Base-by-base conservation (phyloP, 1,140 invertebrate genomes). In the Mya arenaria region DNA sequence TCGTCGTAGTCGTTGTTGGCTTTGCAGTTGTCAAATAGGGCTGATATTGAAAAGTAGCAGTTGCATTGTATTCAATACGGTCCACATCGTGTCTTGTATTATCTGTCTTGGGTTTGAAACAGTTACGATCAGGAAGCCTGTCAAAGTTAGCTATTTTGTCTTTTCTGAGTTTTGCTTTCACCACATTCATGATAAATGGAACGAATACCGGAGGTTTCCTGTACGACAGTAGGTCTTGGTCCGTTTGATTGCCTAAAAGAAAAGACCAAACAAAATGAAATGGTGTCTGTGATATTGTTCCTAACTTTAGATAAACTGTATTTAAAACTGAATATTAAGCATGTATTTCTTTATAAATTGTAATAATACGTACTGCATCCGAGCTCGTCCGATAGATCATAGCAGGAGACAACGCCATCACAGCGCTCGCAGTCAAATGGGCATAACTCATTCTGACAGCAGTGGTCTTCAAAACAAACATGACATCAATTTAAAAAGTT, bases 341-440 rank as follows among this genome's bases (percentile, higher is more conserved):
- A n/a, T n/a, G n/a, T n/a, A n/a, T n/a, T n/a, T n/a, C n/a, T n/a
- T n/a, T n/a, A n/a, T n/a, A n/a, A n/a, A n/a, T n/a, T n/a, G n/a
- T n/a, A n/a, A n/a, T n/a, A n/a, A n/a, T n/a, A n/a, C 73, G 4
- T 48, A 75, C 73, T 63, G 30, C 73, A 75, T 4, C 73, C 73
- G 5, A 75, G 60, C n/a, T 75, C 73, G 39, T 75, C 73, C 5
- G 73, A 75, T 0, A 75, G 39, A 65, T 75, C 73, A 65, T 75
- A 75, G 34, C 73, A 75, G 13, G 58, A 62, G 30, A 60, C 34
- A 36, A 39, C 62, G 13, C 73, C 73, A 48, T 75, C 73, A 65
- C 73, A 75, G 62, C 73, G 15, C 36, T 41, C 58, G 48, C 73
- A 75, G 25, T 75, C 73, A 15, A 65, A 39, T 4, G 73, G 73